Evolutionary conservation across 2,113 vertebrate species (phyloP).

Genomic region (Polyodon spathula): DNA sequence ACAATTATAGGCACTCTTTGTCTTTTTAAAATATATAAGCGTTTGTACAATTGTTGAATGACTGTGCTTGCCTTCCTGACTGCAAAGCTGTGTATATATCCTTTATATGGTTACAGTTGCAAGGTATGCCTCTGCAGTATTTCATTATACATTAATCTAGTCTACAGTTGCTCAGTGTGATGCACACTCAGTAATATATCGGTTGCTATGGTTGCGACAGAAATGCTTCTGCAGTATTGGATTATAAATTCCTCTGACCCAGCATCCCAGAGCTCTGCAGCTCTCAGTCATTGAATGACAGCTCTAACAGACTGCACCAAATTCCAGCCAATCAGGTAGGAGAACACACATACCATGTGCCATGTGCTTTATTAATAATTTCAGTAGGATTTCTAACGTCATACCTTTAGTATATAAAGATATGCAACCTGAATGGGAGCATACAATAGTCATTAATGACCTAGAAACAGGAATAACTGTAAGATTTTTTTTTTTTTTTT

Average conservation of each 20-base stretch:
- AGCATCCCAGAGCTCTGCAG: slow-evolving; percentile 23
- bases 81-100: background rate
- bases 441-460: no score
- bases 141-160: slow-evolving; percentile 9
- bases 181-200: slow-evolving; percentile 45
- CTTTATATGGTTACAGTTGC: background rate
- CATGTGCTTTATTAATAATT: slow-evolving; percentile 57
- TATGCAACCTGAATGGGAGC: no score
- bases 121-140: slow-evolving; percentile 6
- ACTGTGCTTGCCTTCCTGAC: background rate
- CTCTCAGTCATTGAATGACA: slow-evolving; percentile 35
- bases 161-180: slow-evolving; percentile 12
- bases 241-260: slow-evolving; percentile 29
- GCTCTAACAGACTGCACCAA: slow-evolving; percentile 83
- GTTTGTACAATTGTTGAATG: background rate
- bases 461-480: no score
- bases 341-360: slow-evolving; percentile 25
- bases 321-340: slow-evolving; percentile 78
- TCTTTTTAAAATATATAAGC: no score
- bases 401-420: no score
- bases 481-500: no score
- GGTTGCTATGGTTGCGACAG: slow-evolving; percentile 51
- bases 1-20: no score
- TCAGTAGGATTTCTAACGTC: slow-evolving; percentile 22
- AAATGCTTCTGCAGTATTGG: slow-evolving; percentile 27